These are phyloP conservation scores for Stichodactyla mertensii DNA, from an alignment of 64 coral and sea anemone species.

Conservation along the genomic window DNA sequence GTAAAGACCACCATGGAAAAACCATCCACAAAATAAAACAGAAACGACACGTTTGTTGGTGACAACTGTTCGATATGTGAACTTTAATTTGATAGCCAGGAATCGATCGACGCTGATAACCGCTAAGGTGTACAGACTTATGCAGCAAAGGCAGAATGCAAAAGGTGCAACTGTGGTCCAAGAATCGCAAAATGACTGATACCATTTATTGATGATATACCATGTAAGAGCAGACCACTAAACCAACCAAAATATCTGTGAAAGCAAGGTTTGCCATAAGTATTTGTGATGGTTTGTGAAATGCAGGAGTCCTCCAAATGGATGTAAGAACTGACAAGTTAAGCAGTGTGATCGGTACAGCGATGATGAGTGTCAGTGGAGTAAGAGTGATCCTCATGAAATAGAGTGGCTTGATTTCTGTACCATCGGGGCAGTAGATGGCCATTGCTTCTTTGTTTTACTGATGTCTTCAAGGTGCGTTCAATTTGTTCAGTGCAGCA, in stretches of 20 bases:
- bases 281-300: background rate
- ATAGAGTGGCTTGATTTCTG: too few relatives aligned
- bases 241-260: background rate
- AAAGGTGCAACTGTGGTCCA: background rate
- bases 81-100: background rate
- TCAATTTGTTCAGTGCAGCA: too few relatives aligned
- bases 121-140: background rate
- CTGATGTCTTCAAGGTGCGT: too few relatives aligned
- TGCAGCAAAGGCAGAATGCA: background rate
- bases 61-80: background rate
- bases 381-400: too few relatives aligned
- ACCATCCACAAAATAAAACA: background rate
- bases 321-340: background rate
- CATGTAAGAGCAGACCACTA: background rate
- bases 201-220: background rate
- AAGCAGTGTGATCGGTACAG: background rate
- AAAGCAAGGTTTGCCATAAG: background rate
- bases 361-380: background rate
- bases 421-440: too few relatives aligned
- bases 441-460: too few relatives aligned
- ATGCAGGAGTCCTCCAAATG: background rate
- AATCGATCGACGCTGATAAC: background rate
- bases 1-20: background rate
- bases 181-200: background rate
- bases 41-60: background rate